phyloP scores from a whole-genome alignment of 2,113 vertebrate genomes.

The Chascanopsetta lugubris region DNA sequence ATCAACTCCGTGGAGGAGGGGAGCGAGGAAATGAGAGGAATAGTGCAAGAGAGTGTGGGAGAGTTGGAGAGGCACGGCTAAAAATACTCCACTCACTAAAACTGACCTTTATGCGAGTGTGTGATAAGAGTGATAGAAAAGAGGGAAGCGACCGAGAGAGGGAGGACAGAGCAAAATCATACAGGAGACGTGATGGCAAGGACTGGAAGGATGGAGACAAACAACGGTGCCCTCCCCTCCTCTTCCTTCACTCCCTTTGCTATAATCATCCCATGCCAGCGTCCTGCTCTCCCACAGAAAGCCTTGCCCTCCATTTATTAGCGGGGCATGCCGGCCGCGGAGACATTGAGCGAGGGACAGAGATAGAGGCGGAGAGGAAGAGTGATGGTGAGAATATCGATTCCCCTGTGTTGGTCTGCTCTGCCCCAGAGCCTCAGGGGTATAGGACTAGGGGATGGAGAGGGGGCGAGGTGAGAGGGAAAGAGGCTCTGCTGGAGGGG shows the following conservation, averaged over 20 bases:
- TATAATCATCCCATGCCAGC: slow-evolving; percentile 34
- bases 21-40: slow-evolving; percentile 34
- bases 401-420: slow-evolving; percentile 78
- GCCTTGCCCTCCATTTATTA: slow-evolving; percentile 75
- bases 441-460: slow-evolving; percentile 74
- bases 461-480: slow-evolving; percentile 70
- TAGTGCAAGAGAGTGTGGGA: slow-evolving; percentile 59
- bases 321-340: slow-evolving; percentile 65
- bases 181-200: slow-evolving; percentile 50
- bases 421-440: slow-evolving; percentile 78
- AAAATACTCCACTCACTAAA: slow-evolving; percentile 74
- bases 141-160: slow-evolving; percentile 36
- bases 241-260: slow-evolving; percentile 40
- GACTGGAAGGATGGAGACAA: slow-evolving; percentile 54
- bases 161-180: slow-evolving; percentile 38
- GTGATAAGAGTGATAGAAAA: slow-evolving; percentile 66
- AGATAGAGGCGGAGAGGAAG: slow-evolving; percentile 72
- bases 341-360: slow-evolving; percentile 77
- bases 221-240: slow-evolving; percentile 26
- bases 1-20: slow-evolving; percentile 42
- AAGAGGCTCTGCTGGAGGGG: slow-evolving; percentile 72
- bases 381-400: slow-evolving; percentile 82
- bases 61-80: slow-evolving; percentile 64
- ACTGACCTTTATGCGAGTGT: slow-evolving; percentile 77
- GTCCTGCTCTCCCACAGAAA: slow-evolving; percentile 60